Conservation (phyloP, 2,888 invertebrate genomes). For the Calliphora vomitoria region DNA sequence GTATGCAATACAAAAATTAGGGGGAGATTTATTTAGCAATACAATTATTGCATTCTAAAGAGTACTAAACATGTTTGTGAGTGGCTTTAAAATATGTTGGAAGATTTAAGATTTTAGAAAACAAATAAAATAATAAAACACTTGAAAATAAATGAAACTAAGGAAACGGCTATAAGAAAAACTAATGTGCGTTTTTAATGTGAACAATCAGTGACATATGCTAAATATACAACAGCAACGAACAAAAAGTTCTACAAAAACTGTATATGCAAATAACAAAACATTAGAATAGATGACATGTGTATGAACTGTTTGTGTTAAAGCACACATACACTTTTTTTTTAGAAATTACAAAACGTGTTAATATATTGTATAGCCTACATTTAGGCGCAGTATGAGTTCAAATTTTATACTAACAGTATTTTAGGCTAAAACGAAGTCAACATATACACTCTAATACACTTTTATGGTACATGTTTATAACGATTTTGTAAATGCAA, state of each 20-base stretch:
- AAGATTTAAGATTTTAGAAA: constrained; percentile 1
- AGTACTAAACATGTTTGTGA: constrained; percentile 47
- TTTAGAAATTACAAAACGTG: constrained; percentile 26
- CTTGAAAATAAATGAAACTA: constrained; percentile 38
- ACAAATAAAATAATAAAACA: constrained; percentile 24
- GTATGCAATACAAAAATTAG: constrained; percentile 34
- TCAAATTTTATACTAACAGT: constrained; percentile 51
- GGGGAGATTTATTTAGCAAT: background rate
- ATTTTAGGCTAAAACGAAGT: constrained; percentile 39
- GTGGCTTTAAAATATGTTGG: background rate
- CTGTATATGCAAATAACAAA: background rate
- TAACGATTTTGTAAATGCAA: constrained; percentile 29
- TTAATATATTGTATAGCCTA: constrained; percentile 67
- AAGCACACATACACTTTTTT: background rate
- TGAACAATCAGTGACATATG: constrained; percentile 36
- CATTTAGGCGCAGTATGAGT: constrained; percentile 61
- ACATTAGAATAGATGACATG: constrained; percentile 58
- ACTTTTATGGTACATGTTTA: background rate
- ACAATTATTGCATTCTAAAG: background rate
- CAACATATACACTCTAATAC: background rate
- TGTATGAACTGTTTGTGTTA: constrained; percentile 32
- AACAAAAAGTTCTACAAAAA: background rate
- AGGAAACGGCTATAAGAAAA: constrained; percentile 29
- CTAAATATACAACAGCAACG: background rate
- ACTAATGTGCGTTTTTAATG: background rate